phyloP scores from a whole-genome alignment of 1,140 invertebrate genomes.

The Heterodera schachtii region DNA sequence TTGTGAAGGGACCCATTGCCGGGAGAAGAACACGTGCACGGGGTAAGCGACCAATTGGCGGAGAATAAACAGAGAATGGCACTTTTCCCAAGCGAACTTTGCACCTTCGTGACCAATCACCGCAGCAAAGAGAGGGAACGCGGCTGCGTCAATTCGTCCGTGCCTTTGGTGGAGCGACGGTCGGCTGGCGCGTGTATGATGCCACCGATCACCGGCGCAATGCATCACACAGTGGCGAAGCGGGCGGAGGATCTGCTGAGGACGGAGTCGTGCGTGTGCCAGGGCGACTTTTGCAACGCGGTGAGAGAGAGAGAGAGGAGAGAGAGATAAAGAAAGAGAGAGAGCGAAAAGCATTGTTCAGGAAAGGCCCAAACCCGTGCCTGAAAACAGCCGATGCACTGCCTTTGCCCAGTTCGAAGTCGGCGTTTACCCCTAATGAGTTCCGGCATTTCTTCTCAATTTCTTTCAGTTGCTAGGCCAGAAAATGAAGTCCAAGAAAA shows the following conservation, averaged over 20 bases:
- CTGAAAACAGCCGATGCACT: constrained; percentile 53
- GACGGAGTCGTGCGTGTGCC: constrained; percentile 62
- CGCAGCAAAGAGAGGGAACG: constrained; percentile 52
- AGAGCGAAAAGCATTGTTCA: too few relatives aligned
- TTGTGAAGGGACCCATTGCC: constrained; percentile 59
- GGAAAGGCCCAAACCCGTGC: constrained; percentile 52
- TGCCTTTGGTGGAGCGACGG: constrained; percentile 60
- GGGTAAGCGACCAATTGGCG: not conserved
- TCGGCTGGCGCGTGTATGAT: constrained; percentile 62
- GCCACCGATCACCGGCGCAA: constrained; percentile 65
- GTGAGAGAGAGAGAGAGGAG: not conserved
- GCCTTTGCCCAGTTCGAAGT: constrained; percentile 52
- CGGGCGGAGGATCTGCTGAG: constrained; percentile 55
- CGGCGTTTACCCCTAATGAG: not conserved
- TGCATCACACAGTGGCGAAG: constrained; percentile 62
- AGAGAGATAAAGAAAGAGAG: too few relatives aligned
- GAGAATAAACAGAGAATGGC: not conserved
- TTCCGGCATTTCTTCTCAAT: too few relatives aligned
- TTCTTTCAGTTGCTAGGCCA: constrained; percentile 49
- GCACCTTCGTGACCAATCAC: constrained; percentile 62
- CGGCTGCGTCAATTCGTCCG: constrained; percentile 64
- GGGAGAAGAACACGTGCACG: constrained; percentile 34
- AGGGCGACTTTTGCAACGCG: constrained; percentile 54
- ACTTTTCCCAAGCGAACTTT: constrained; percentile 56
- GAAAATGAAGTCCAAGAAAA: constrained; percentile 44